A percentile compares a stretch with the other conserved stretches of the same genome.
Evolutionary conservation across 2,888 invertebrate species (phyloP).

Genomic region (Oscheius onirici): DNA sequence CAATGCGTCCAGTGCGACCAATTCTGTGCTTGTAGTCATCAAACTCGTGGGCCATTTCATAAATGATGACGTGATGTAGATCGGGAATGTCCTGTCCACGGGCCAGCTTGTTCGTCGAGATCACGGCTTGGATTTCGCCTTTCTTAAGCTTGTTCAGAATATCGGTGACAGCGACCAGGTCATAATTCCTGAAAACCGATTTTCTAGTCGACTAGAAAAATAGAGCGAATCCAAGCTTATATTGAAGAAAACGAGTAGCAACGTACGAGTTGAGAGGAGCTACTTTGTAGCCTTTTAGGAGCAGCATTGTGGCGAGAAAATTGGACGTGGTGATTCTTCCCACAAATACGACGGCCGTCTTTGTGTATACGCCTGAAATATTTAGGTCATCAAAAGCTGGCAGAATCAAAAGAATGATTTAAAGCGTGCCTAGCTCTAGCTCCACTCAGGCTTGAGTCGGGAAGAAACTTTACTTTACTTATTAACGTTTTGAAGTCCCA

Average conservation of each 20-base stretch:
- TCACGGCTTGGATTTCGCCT: slow-evolving; percentile 27
- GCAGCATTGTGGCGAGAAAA: slow-evolving; percentile 16
- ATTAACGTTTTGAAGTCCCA: too few relatives aligned
- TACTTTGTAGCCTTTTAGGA: slow-evolving; percentile 16
- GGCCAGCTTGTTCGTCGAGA: slow-evolving; percentile 30
- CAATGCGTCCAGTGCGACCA: slow-evolving; percentile 22
- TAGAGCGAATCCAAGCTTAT: too few relatives aligned
- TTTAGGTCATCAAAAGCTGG: too few relatives aligned
- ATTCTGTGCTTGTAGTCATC: slow-evolving; percentile 28
- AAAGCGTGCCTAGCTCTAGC: too few relatives aligned
- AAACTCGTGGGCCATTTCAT: slow-evolving; percentile 29
- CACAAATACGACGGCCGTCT: slow-evolving; percentile 20
- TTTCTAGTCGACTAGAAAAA: too few relatives aligned
- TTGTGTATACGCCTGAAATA: slow-evolving; percentile 8
- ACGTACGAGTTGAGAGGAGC: slow-evolving; percentile 29
- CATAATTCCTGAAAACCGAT: slow-evolving; percentile 17
- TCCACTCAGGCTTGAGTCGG: too few relatives aligned
- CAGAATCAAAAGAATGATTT: too few relatives aligned
- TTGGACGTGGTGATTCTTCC: slow-evolving; percentile 20
- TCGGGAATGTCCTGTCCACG: slow-evolving; percentile 33
- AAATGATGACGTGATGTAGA: slow-evolving; percentile 27
- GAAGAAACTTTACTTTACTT: too few relatives aligned
- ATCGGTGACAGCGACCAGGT: neutral
- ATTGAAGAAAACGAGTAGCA: too few relatives aligned
- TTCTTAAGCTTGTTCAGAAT: neutral